phyloP scores from a whole-genome alignment of 2,113 vertebrate species.

The Pagrus major region DNA sequence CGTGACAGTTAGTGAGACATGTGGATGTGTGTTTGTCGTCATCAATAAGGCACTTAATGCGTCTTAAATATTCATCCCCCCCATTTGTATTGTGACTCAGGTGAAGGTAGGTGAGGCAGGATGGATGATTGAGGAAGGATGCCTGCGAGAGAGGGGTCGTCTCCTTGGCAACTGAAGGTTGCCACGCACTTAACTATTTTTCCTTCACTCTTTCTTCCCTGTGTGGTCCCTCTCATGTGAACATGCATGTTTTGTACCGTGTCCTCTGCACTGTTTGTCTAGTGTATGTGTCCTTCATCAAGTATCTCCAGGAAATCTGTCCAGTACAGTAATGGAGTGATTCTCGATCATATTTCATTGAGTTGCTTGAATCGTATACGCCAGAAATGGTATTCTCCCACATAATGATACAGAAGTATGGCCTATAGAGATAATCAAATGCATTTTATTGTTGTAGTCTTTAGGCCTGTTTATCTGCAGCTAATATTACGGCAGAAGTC shows the following conservation, averaged over 20 bases:
- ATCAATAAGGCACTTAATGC: slow-evolving; percentile 55
- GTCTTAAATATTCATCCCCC: slow-evolving; percentile 48
- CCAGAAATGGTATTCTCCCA: no score
- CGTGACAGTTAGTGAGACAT: background rate
- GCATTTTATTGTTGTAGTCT: no score
- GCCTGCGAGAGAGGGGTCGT: slow-evolving; percentile 33
- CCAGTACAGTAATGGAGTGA: background rate
- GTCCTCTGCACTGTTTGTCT: background rate
- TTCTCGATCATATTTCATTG: background rate
- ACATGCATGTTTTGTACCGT: background rate
- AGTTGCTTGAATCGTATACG: no score
- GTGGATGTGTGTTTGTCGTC: slow-evolving; percentile 26
- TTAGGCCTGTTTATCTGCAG: no score
- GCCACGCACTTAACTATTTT: slow-evolving; percentile 2
- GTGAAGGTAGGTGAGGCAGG: slow-evolving; percentile 25
- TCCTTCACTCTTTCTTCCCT: slow-evolving; percentile 3
- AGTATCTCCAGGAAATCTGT: background rate
- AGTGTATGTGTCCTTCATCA: slow-evolving; percentile 6
- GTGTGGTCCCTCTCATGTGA: background rate
- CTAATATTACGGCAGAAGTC: no score
- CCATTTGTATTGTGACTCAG: slow-evolving; percentile 30
- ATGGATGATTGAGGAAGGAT: slow-evolving; percentile 26
- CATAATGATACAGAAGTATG: no score
- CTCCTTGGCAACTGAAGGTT: slow-evolving; percentile 57
- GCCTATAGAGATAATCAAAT: no score